Percentiles rank a stretch among this genome's conserved stretches.
phyloP scores from a whole-genome alignment of 2,888 invertebrate genomes.

The Cephus spinipes region DNA sequence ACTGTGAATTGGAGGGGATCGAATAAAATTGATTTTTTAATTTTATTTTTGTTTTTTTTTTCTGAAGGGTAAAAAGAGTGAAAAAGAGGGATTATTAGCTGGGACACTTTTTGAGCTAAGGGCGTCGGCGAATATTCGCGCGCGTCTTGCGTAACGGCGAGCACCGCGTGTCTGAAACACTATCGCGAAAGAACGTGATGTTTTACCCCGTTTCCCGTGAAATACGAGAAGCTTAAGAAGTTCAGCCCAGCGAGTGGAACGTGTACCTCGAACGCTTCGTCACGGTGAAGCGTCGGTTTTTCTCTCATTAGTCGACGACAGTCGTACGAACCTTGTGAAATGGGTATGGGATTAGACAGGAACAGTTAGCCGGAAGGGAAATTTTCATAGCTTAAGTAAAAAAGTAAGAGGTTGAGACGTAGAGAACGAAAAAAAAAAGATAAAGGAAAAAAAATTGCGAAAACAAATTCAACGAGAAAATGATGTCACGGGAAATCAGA shows the following conservation, averaged over 20 bases:
- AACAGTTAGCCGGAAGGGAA: background rate
- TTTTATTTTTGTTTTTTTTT: too few relatives aligned
- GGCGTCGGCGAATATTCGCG: background rate
- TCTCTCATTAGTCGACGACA: constrained; percentile 23
- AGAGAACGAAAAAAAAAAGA: background rate
- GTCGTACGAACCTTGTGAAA: constrained; percentile 5
- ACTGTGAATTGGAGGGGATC: too few relatives aligned
- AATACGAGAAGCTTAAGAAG: constrained; percentile 6
- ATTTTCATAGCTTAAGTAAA: background rate
- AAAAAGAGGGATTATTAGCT: background rate
- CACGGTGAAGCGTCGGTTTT: constrained; percentile 16
- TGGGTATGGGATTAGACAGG: background rate
- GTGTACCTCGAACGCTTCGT: constrained; percentile 9
- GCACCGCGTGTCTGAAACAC: background rate
- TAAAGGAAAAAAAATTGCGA: background rate
- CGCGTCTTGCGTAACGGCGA: background rate
- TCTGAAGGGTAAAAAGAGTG: background rate
- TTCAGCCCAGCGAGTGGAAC: constrained; percentile 5
- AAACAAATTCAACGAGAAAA: background rate
- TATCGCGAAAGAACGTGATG: background rate
- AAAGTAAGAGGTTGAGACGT: background rate
- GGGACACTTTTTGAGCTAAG: background rate
- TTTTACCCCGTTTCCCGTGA: background rate
- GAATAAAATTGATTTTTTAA: too few relatives aligned
- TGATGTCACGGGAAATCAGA: background rate